These are phyloP conservation scores for Mohoua ochrocephala DNA, from an alignment of 2,113 vertebrate species.

Conservation along the genomic window DNA sequence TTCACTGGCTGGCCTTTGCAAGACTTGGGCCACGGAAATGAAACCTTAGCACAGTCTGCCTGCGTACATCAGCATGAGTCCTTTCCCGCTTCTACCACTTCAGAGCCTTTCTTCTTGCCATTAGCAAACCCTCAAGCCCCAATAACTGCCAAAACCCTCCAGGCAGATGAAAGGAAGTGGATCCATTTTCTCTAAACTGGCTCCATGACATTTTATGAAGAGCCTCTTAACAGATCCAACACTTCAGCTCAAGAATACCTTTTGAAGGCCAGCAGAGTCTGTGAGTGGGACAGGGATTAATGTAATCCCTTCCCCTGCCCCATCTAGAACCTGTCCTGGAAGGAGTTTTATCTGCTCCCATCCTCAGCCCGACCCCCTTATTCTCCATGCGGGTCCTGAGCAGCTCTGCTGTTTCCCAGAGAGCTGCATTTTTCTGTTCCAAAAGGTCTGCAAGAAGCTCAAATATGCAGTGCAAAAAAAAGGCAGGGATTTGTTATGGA, in stretches of 20 bases:
- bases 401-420: background rate
- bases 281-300: slow-evolving; percentile 65
- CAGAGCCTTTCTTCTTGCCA: slow-evolving; percentile 52
- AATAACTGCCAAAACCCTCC: slow-evolving; percentile 30
- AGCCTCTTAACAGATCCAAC: slow-evolving; percentile 76
- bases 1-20: background rate
- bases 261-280: slow-evolving; percentile 70
- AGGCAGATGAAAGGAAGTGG: slow-evolving; percentile 75
- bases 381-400: background rate
- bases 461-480: no score
- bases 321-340: slow-evolving; percentile 48
- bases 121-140: slow-evolving; percentile 50
- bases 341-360: slow-evolving; percentile 68
- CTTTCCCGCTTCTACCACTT: slow-evolving; percentile 1
- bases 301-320: slow-evolving; percentile 48
- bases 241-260: slow-evolving; percentile 73
- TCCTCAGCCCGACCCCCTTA: background rate
- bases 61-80: slow-evolving; percentile 16
- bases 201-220: slow-evolving; percentile 70
- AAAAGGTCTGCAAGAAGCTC: background rate
- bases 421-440: background rate
- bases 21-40: background rate
- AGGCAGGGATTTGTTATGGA: no score
- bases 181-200: slow-evolving; percentile 79
- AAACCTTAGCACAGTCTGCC: background rate